Evolutionary conservation across 2,888 invertebrate genomes (phyloP), one percentile per base, ranked within the genome.

Genomic region (Pollenia amentaria): DNA sequence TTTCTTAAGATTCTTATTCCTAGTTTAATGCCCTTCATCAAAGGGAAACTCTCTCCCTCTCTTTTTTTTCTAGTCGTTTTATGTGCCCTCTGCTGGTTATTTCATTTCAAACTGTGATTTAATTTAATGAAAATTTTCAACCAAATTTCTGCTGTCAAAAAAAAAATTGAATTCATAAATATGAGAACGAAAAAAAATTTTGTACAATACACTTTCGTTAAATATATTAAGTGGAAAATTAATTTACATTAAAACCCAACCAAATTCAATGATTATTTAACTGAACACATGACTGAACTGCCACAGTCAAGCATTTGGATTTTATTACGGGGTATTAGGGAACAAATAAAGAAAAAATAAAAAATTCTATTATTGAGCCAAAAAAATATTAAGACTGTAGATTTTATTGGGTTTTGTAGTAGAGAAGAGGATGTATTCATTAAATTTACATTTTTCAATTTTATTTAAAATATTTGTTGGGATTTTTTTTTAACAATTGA

Each of bases 381-480:
- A 64, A 16, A 46, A 48, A 7, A 48, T 64, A 53, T 40, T 76
- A 42, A 11, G n/a, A 40, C 29, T 14, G 21, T 55, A 9, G 18
- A 10, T 11, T 29, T 21, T 10, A 55, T 21, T 10, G 21, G 1
- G 16, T 12, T 11, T 16, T 3, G 18, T 1, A 14, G 38, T 10
- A 29, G 21, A 51, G 51, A 81, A 80, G 84, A 88, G 88, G 88
- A 88, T 88, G 88, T 87, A 87, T 87, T 88, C 88, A 88, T 88
- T 88, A 83, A 88, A 88, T 87, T 84, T 77, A 84, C 70, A 88
- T 88, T 88, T 88, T 88, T 88, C 84, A 87, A 83, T 87, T 88
- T 78, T 51, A 69, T 38, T 18, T 55, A 62, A 44, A 42, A 80
- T 29, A 21, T 48, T 67, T 80, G 72, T 60, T 11, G 53, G 21